Evolutionary conservation across 2,888 invertebrate genomes (phyloP).

Genomic region (Julus scandinavius): DNA sequence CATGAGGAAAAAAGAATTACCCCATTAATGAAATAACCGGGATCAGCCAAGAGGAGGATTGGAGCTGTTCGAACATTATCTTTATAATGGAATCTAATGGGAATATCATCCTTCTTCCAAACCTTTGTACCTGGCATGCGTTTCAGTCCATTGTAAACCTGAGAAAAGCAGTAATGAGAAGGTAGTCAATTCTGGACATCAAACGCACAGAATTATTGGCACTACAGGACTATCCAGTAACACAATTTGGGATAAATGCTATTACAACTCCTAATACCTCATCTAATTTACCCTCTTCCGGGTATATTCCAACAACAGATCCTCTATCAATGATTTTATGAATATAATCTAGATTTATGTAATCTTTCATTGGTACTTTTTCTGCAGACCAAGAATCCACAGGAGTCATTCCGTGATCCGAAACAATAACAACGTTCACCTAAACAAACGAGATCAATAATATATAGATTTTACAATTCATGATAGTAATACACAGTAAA

Average conservation of each 20-base stretch:
- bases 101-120: slow-evolving; percentile 63
- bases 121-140: slow-evolving; percentile 57
- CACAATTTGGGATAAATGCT: no score
- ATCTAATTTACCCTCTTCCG: slow-evolving; percentile 59
- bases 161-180: background rate
- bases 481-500: no score
- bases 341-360: slow-evolving; percentile 61
- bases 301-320: slow-evolving; percentile 62
- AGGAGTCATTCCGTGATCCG: slow-evolving; percentile 66
- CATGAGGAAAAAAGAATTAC: background rate
- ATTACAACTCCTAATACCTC: slow-evolving; percentile 57
- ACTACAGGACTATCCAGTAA: background rate
- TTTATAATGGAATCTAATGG: slow-evolving; percentile 64
- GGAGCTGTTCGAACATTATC: slow-evolving; percentile 64
- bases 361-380: slow-evolving; percentile 61
- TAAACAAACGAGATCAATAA: slow-evolving; percentile 57
- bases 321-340: slow-evolving; percentile 62
- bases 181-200: background rate
- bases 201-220: background rate
- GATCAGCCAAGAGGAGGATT: slow-evolving; percentile 64
- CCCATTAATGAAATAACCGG: slow-evolving; percentile 61
- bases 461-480: background rate
- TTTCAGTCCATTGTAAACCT: slow-evolving; percentile 53
- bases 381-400: slow-evolving; percentile 60
- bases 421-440: slow-evolving; percentile 65